Evolutionary conservation across 2,797 vertebrate genomes (phyloP).

Genomic region (Dendrocincla tyrannina): DNA sequence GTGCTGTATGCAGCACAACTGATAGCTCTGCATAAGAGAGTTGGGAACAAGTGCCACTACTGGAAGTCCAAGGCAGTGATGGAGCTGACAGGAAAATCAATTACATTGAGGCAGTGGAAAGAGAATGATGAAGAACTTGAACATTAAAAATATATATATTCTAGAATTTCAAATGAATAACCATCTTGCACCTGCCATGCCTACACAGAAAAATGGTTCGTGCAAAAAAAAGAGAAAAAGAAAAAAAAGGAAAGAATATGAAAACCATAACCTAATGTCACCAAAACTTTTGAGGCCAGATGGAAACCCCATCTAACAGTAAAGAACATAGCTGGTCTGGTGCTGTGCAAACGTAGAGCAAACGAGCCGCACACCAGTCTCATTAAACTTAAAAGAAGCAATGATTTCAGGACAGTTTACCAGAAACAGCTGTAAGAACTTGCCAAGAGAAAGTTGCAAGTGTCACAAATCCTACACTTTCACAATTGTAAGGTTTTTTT

Average conservation of each 20-base stretch:
- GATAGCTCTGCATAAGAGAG: neutral
- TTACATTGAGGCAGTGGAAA: constrained; percentile 40
- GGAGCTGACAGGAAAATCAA: constrained; percentile 28
- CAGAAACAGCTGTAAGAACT: neutral
- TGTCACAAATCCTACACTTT: neutral
- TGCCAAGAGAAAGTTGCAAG: neutral
- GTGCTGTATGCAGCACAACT: neutral
- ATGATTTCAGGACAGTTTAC: neutral
- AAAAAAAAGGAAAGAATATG: neutral
- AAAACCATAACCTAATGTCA: neutral
- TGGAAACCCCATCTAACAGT: neutral
- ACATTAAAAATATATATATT: neutral
- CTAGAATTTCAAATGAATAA: constrained; percentile 30
- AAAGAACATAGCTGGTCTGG: neutral
- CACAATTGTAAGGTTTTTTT: neutral
- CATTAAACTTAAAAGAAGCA: neutral
- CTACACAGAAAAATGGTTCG: neutral
- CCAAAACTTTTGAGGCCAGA: neutral
- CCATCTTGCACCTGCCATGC: constrained; percentile 21
- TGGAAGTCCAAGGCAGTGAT: neutral
- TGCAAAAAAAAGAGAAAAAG: neutral
- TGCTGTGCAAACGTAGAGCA: neutral
- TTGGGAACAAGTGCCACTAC: neutral
- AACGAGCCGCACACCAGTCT: neutral
- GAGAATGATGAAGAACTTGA: neutral